These are phyloP conservation scores for Herpetotheres cachinnans DNA, from an alignment of 2,113 vertebrate genomes.

Conservation along the genomic window DNA sequence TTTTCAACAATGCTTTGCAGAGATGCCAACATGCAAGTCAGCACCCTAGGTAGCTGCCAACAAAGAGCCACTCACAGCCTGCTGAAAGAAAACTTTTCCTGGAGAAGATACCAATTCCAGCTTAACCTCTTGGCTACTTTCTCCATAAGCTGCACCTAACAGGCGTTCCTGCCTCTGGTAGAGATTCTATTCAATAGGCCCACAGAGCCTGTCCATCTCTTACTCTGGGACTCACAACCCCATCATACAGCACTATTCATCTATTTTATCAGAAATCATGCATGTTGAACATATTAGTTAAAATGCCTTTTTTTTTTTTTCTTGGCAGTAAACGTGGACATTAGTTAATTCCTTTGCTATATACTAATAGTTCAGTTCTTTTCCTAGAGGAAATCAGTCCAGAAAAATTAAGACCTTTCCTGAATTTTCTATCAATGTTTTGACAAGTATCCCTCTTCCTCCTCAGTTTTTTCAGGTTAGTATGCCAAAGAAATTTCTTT, in stretches of 20 bases:
- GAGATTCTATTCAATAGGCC: not conserved
- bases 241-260: not conserved
- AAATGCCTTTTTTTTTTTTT: too few relatives aligned
- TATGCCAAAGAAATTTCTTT: not conserved
- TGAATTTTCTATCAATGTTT: not conserved
- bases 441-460: not conserved
- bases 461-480: not conserved
- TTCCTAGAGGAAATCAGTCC: not conserved
- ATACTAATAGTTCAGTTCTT: not conserved
- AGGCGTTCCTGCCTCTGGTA: not conserved
- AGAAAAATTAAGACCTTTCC: not conserved
- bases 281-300: not conserved
- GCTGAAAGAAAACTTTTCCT: not conserved
- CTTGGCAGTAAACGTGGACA: not conserved
- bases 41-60: accelerated
- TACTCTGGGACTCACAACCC: not conserved
- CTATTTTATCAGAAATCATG: not conserved
- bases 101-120: not conserved
- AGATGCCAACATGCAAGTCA: not conserved
- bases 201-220: not conserved
- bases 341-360: not conserved
- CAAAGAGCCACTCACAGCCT: not conserved
- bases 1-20: not conserved
- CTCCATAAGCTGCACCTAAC: not conserved
- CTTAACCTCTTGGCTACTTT: not conserved